A percentile compares a stretch with the other conserved stretches of the same genome.
Conservation (phyloP, 1,140 invertebrate species). For the Leptinotarsa lineolata region DNA sequence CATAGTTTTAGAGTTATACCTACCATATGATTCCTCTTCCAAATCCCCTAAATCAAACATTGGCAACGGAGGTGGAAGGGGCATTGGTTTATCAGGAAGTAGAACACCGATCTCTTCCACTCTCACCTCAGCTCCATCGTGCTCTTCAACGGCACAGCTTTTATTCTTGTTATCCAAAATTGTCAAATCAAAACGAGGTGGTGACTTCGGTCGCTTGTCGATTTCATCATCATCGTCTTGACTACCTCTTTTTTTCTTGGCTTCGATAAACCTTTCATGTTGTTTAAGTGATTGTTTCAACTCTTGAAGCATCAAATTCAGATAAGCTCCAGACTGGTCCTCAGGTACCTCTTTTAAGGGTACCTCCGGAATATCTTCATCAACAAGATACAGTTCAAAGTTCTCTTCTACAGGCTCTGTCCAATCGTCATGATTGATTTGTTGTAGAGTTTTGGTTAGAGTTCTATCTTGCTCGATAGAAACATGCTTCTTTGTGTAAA, state of each 20-base stretch:
- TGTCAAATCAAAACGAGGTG: constrained; percentile 32
- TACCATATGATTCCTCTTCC: constrained; percentile 2
- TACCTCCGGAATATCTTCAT: constrained; percentile 2
- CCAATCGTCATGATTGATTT: constrained; percentile 33
- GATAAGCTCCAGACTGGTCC: constrained; percentile 29
- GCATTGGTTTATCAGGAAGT: neutral
- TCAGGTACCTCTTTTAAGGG: neutral
- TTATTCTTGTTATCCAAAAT: neutral
- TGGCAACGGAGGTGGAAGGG: constrained; percentile 27
- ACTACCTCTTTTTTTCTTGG: constrained; percentile 33
- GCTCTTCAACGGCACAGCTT: neutral
- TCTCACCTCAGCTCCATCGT: neutral
- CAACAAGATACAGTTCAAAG: constrained; percentile 35
- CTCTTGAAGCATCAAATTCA: constrained; percentile 39
- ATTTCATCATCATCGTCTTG: constrained; percentile 26
- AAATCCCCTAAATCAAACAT: constrained; percentile 2
- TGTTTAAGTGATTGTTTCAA: constrained; percentile 36
- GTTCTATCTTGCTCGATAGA: neutral
- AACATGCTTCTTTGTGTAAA: neutral
- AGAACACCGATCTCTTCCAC: neutral
- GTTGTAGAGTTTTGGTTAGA: neutral
- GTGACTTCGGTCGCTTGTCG: neutral
- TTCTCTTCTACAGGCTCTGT: constrained; percentile 34
- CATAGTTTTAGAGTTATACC: constrained; percentile 24
- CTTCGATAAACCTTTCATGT: constrained; percentile 40